These are phyloP conservation scores for Formica aserva DNA, from an alignment of 2,888 invertebrate genomes.

Conservation along the genomic window DNA sequence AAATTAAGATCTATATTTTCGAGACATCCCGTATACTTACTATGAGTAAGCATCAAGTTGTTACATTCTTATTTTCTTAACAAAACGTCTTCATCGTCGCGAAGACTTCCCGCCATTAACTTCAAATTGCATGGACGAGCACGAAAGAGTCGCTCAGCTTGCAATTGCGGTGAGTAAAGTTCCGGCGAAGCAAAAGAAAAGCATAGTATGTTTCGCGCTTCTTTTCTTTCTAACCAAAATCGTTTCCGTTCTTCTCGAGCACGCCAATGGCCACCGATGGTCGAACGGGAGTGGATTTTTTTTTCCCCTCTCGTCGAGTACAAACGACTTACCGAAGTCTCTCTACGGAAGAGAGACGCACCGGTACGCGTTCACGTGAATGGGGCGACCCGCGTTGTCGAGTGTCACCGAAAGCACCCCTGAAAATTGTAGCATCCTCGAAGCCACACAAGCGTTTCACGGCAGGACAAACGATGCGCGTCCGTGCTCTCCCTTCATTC, in stretches of 20 bases:
- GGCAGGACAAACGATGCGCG: conserved; percentile 61
- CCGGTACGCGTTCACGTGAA: conserved; percentile 66
- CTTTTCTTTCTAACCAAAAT: conserved; percentile 62
- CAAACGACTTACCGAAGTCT: conserved; percentile 74
- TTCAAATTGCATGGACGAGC: conserved; percentile 68
- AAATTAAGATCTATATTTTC: background rate
- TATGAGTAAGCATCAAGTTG: background rate
- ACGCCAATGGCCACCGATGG: conserved; percentile 67
- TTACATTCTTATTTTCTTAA: background rate
- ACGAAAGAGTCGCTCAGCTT: conserved; percentile 53
- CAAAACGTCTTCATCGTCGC: conserved; percentile 41
- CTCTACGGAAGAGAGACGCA: conserved; percentile 31
- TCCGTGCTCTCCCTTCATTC: conserved; percentile 62
- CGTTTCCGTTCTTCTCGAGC: conserved; percentile 69
- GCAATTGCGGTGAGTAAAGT: conserved; percentile 69
- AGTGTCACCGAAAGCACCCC: conserved; percentile 59
- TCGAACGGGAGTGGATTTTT: conserved; percentile 56
- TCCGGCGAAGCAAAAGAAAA: conserved; percentile 56
- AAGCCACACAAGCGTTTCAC: conserved; percentile 56
- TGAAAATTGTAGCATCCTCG: conserved; percentile 71
- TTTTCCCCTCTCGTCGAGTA: conserved; percentile 61
- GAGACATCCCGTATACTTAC: background rate
- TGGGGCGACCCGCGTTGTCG: conserved; percentile 64
- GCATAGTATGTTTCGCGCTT: conserved; percentile 60
- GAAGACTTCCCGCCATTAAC: conserved; percentile 70